Evolutionary conservation across 2,113 vertebrate genomes (phyloP).

Genomic region (Tichodroma muraria): DNA sequence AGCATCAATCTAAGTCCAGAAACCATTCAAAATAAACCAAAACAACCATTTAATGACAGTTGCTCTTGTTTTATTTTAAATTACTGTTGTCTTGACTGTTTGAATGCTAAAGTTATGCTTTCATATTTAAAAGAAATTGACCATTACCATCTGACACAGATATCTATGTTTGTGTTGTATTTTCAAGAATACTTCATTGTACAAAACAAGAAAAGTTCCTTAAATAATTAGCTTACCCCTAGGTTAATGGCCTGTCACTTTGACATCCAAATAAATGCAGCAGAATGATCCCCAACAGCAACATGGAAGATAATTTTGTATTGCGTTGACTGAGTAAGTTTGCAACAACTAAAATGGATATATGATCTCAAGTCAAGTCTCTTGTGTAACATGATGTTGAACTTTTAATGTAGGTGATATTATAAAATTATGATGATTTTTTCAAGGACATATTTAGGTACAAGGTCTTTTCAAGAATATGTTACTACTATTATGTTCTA

Average conservation of each 20-base stretch:
- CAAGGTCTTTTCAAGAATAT: not conserved
- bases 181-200: not conserved
- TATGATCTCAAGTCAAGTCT: not conserved
- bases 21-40: too few relatives aligned
- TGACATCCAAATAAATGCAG: conserved; percentile 39
- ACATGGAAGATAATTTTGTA: conserved; percentile 9
- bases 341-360: conserved; percentile 11
- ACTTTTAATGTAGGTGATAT: not conserved
- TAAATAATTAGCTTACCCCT: conserved; percentile 51
- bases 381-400: not conserved
- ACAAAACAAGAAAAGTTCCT: conserved; percentile 42
- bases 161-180: conserved; percentile 16
- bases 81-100: not conserved
- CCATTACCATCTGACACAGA: not conserved
- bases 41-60: conserved; percentile 46
- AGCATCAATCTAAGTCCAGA: conserved; percentile 54
- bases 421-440: not conserved
- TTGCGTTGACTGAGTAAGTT: not conserved
- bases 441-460: not conserved
- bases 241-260: conserved; percentile 35
- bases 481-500: not conserved
- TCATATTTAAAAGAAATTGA: conserved; percentile 15
- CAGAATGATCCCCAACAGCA: conserved; percentile 3
- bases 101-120: conserved; percentile 16
- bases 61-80: conserved; percentile 45